Conservation (phyloP, 2,888 invertebrate genomes). For the Pyrgus malvae region DNA sequence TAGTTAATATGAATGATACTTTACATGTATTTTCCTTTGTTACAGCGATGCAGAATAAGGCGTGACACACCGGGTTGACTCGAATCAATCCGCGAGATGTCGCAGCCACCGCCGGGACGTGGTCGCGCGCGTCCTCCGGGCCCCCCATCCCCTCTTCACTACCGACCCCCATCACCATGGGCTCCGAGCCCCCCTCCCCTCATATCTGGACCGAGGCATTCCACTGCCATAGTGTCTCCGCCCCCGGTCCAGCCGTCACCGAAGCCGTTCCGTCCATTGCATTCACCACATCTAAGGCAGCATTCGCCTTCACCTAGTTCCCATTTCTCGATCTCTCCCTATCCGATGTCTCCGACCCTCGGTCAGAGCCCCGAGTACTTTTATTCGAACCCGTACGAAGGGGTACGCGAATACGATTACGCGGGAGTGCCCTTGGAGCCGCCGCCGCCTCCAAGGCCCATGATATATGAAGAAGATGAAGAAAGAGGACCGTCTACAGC, state of each 20-base stretch:
- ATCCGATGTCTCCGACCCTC: slow-evolving; percentile 80
- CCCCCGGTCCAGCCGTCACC: slow-evolving; percentile 82
- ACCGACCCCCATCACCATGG: slow-evolving; percentile 89
- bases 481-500: slow-evolving; percentile 93
- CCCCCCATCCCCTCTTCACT: slow-evolving; percentile 83
- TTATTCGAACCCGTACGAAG: slow-evolving; percentile 81
- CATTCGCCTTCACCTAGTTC: slow-evolving; percentile 76
- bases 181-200: slow-evolving; percentile 88
- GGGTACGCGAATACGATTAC: slow-evolving; percentile 85
- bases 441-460: slow-evolving; percentile 86
- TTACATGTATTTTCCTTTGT: slow-evolving; percentile 50
- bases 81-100: slow-evolving; percentile 77
- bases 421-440: slow-evolving; percentile 90
- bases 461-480: slow-evolving; percentile 85
- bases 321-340: slow-evolving; percentile 76
- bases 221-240: slow-evolving; percentile 78
- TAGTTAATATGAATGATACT: too few species aligned
- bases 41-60: slow-evolving; percentile 77
- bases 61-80: slow-evolving; percentile 81
- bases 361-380: slow-evolving; percentile 83
- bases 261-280: slow-evolving; percentile 73
- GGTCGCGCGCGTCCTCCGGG: slow-evolving; percentile 70
- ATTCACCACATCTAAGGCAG: slow-evolving; percentile 72
- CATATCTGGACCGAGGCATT: slow-evolving; percentile 83
- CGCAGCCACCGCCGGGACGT: slow-evolving; percentile 76